Base-by-base conservation (phyloP, 1,140 invertebrate species). In the Microplitis mediator region DNA sequence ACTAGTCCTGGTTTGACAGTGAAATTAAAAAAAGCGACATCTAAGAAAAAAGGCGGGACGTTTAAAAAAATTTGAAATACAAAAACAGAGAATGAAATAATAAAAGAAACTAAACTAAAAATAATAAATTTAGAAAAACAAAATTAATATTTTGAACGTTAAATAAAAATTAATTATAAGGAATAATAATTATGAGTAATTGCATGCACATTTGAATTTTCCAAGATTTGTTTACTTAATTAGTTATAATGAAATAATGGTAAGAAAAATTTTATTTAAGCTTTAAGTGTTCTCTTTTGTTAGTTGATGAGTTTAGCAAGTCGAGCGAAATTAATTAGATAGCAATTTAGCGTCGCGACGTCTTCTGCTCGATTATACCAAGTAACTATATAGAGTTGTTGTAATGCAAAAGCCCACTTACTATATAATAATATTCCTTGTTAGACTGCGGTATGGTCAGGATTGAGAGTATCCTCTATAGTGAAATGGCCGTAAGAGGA, bases 271-370 rank as follows among this genome's bases (percentile, higher is more conserved):
- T 23, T 31, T 23, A 31, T 31, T 23, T 8, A 31, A 58, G 23
- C 14, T 23, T 23, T 58, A 5, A 58, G 16, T 31, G 23, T 58
- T 23, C 31, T 50, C 36, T 14, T 23, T n/a, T 45, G 8, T 45
- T 45, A 45, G 14, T 64, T 64, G 14, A 45, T 64, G 35, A 50
- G 35, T 31, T 32, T 9, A 65, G 76, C 76, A 80, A 82, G 79
- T 82, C 77, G 76, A 76, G 62, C 71, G 74, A 82, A 83, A 83
- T 81, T 83, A 83, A 83, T 83, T 83, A 83, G 76, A 74, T 79
- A 80, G 77, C 80, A 82, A 82, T 81, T 82, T 80, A 78, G 73
- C 75, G 74, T 77, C 73, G 70, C 77, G 65, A 45, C 45, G 36
- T 16, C 36, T 52, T 35, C 51, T 23, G 31, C 45, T 62, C 66